These are phyloP conservation scores for Helicoverpa armigera DNA, from an alignment of 1,140 invertebrate species.

Conservation along the genomic window DNA sequence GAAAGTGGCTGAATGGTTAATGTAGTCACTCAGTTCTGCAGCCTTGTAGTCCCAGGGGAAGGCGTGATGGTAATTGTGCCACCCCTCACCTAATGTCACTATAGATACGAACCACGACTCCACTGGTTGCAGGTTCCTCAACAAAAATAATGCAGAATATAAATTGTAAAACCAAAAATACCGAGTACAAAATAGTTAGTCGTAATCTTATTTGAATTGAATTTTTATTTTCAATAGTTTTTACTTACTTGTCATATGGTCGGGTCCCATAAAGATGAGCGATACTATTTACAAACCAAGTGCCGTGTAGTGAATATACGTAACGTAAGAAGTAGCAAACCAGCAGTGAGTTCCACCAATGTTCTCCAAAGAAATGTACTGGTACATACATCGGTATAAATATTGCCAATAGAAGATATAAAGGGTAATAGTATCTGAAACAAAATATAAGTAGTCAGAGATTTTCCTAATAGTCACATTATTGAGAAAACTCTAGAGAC, in stretches of 20 bases:
- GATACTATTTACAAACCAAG: not conserved
- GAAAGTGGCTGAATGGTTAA: slow-evolving; percentile 83
- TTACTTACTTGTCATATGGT: slow-evolving; percentile 59
- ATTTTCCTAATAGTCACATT: too few species aligned
- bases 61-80: slow-evolving; percentile 94
- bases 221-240: too few species aligned
- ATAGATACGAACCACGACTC: slow-evolving; percentile 87
- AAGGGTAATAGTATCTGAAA: slow-evolving; percentile 89
- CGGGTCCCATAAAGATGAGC: slow-evolving; percentile 8
- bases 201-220: too few species aligned
- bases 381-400: slow-evolving; percentile 89
- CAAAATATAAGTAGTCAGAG: not conserved
- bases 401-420: slow-evolving; percentile 90
- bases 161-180: not conserved
- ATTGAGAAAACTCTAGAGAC: too few species aligned
- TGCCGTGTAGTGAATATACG: not conserved
- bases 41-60: slow-evolving; percentile 92
- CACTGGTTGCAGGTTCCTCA: slow-evolving; percentile 82
- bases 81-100: slow-evolving; percentile 88
- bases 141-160: too few species aligned
- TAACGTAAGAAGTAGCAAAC: slow-evolving; percentile 5
- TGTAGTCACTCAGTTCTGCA: slow-evolving; percentile 86
- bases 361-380: slow-evolving; percentile 69
- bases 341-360: not conserved
- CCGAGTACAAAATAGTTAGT: not conserved